Evolutionary conservation across 2,797 vertebrate species (phyloP).

Genomic region (Liasis olivaceus): DNA sequence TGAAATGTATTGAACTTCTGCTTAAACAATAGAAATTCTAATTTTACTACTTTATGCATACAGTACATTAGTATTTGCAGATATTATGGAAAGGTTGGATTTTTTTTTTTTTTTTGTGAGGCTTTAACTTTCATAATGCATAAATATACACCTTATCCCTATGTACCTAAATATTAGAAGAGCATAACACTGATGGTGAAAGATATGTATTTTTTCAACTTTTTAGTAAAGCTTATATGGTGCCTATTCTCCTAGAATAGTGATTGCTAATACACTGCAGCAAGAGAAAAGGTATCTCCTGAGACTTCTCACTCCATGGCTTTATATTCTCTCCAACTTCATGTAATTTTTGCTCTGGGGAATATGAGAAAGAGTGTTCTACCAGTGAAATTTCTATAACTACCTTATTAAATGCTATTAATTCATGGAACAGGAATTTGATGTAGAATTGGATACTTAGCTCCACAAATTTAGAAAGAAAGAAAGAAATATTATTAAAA

Average conservation of each 20-base stretch:
- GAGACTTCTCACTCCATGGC: constrained; percentile 53
- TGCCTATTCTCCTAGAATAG: constrained; percentile 35
- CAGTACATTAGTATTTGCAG: not conserved
- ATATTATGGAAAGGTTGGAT: not conserved
- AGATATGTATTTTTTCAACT: constrained; percentile 34
- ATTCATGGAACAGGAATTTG: constrained; percentile 61
- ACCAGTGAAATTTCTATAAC: constrained; percentile 64
- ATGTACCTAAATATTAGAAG: constrained; percentile 1
- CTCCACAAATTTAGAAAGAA: constrained; percentile 31
- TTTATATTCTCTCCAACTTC: constrained; percentile 54
- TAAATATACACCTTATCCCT: not conserved
- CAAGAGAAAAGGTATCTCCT: constrained; percentile 46
- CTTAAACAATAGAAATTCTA: not conserved
- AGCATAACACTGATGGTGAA: constrained; percentile 32
- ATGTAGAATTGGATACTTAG: constrained; percentile 62
- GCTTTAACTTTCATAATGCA: not conserved
- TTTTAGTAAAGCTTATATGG: not conserved
- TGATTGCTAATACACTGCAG: constrained; percentile 37
- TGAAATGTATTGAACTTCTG: not conserved
- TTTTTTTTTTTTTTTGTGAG: not conserved
- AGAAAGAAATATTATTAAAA: constrained; percentile 55
- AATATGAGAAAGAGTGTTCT: constrained; percentile 60
- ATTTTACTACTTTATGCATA: not conserved
- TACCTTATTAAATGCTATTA: constrained; percentile 65
- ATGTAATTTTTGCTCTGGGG: constrained; percentile 59